Base-by-base conservation (phyloP, 2,113 vertebrate genomes). In the Lasiurus borealis region DNA sequence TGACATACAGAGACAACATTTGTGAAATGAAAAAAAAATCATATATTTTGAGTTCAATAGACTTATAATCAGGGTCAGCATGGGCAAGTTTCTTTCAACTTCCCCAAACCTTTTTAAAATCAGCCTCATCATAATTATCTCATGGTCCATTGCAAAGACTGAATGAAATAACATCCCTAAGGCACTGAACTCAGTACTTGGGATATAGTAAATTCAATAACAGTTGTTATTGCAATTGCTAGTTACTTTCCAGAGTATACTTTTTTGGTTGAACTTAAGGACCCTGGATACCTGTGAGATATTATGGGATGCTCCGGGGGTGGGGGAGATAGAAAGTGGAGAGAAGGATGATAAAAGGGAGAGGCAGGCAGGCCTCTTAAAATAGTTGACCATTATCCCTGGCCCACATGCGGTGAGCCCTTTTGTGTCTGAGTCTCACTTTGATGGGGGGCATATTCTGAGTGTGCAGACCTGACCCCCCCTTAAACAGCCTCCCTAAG, bases 41-140 rank as follows among this genome's bases (percentile, higher is more conserved):
- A 19, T 27, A 15, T 94, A 15, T 94, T 94, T 88, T 50, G 40
- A 82, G 48, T 85, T 92, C 66, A 92, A 54, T 31, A 77, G 52
- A 64, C 12, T 34, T 81, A 16, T 27, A 59, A 50, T 75, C 73
- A 31, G 2, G 64, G 23, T 81, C 40, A 94, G n/a, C 57, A 64
- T 5, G 23, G 36, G 50, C 80, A 66, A 50, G 14, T 68, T 80
- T 83, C 29, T 82, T 52, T 76, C 23, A 81, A 21, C 10, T 92
- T 90, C 11, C 25, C n/a, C 59, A 46, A 59, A 50, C 40, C 48
- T 77, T 50, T 68, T 85, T 75, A 88, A 85, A 44, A 40, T 77
- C 68, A 71, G 4, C 48, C 21, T 52, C 69, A 21, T 62, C 82
- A 94, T 86, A 89, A 80, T 85, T 46, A 34, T 36, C 50, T 90